Base-by-base conservation (phyloP, 2,113 vertebrate species). In the Dipodomys spectabilis region DNA sequence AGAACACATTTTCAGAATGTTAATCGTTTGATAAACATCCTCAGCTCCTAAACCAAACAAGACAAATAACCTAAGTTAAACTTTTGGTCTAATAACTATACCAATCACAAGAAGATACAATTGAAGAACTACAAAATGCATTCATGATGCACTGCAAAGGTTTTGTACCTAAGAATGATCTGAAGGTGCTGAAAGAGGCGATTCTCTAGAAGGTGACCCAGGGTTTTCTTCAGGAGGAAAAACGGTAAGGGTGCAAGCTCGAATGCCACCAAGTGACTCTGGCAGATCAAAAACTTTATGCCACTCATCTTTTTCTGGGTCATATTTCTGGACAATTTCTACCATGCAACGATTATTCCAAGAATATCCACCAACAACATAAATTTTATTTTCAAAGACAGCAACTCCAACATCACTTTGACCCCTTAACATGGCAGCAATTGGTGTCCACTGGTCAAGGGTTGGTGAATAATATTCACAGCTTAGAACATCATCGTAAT, bases 301-400 rank as follows among this genome's bases (percentile, higher is more conserved):
- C 99, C 99, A 99, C 97, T 99, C 99, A 96, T 99, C 99, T 95
- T 99, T 99, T 87, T 99, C 99, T 0, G 99, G 99, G 96, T 99
- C 99, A 7, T 99, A 99, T 96, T 99, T 99, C 98, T 99, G 99
- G 93, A 99, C 99, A 96, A 99, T 99, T 98, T 99, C 99, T 97
- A 99, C 99, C 99, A 99, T 99, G 96, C 99, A 99, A 68, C 99
- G 99, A 98, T 99, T 99, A 98, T 99, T 99, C 99, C 99, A 99
- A 2, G 99, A 99, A 98, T 99, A 99, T 85, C 99, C 99, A 94
- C 99, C 99, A 97, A 99, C 99, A 93, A 99, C 99, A 80, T 99
- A 99, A 97, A 99, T 99, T 98, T 99, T 99, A 96, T 99, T 99
- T 98, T 99, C 99, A 92, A 99, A 99, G 94, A 99, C 99, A 8